phyloP scores from a whole-genome alignment of 1,140 invertebrate species.

The Lasioglossum albipes region DNA sequence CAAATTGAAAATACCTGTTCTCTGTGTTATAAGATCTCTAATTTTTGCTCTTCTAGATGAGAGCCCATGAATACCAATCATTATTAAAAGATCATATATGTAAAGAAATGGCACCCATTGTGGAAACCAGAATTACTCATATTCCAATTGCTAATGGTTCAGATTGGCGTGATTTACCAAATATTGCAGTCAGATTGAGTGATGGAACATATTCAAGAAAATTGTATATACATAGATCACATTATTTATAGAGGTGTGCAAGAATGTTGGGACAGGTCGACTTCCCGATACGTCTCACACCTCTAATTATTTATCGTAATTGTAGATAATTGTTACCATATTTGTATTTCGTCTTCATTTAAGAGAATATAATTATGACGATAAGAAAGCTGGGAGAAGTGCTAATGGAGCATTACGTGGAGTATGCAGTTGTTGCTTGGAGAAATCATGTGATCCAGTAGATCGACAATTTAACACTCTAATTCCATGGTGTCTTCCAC shows the following conservation, averaged over 20 bases:
- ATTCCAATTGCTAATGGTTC: slow-evolving; percentile 88
- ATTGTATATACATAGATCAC: slow-evolving; percentile 74
- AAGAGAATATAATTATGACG: slow-evolving; percentile 86
- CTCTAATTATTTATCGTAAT: not conserved
- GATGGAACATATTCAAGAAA: slow-evolving; percentile 86
- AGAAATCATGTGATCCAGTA: slow-evolving; percentile 84
- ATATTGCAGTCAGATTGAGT: slow-evolving; percentile 85
- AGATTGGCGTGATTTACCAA: slow-evolving; percentile 94
- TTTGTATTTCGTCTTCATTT: slow-evolving; percentile 22
- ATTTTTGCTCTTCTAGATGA: slow-evolving; percentile 77
- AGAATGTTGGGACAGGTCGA: no score
- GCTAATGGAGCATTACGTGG: slow-evolving; percentile 84
- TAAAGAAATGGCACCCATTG: slow-evolving; percentile 91
- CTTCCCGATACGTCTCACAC: not conserved
- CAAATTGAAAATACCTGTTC: not conserved
- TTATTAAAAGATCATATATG: slow-evolving; percentile 90
- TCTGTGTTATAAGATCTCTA: slow-evolving; percentile 10
- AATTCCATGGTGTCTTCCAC: slow-evolving; percentile 94
- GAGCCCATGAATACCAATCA: slow-evolving; percentile 82
- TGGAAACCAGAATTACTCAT: slow-evolving; percentile 88
- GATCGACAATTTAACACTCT: slow-evolving; percentile 92
- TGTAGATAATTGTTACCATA: no score
- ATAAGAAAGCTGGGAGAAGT: slow-evolving; percentile 85
- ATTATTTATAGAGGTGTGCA: no score
- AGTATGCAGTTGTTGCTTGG: slow-evolving; percentile 88